Base-by-base conservation (phyloP, 1,140 invertebrate species). In the Pachypeltis micranthus region DNA sequence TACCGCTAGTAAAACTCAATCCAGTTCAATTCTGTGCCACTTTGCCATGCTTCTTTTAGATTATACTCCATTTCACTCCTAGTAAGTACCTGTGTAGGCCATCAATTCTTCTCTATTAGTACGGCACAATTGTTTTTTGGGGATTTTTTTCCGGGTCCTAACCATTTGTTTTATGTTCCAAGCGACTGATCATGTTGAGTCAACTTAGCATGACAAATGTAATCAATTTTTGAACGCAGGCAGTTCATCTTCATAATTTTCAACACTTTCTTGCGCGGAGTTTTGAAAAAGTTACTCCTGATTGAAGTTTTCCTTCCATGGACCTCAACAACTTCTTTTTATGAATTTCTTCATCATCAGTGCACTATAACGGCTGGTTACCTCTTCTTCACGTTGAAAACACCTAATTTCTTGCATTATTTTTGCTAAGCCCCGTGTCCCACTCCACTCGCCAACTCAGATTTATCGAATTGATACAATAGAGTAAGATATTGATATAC, bases 271-370 rank as follows among this genome's bases (percentile, higher is more conserved):
- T 59, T 59, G 34, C 23, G 23, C 16, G 57, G 57, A 28, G 57
- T 59, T 59, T 27, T 26, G 26, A 27, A 59, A 29, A 59, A 59
- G n/a, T 59, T 59, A 27, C 57, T 59, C 24, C 29, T 59, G n/a
- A 59, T 14, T 10, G 57, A 27, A 10, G 26, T 59, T 59, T 59
- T 59, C 25, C 57, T 28, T 59, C 29, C 29, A 39, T 59, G 57
- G 19, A 27, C n/a, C 25, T 39, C 34, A 39, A n/a, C 31, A 16
- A 29, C n/a, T 31, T 59, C 19, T 21, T 34, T 27, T 28, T 2
- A 29, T 4, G 23, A 4, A 3, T 21, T 10, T 4, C 47, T 21
- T 51, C 47, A n/a, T n/a, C n/a, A n/a, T n/a, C n/a, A n/a, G n/a
- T n/a, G n/a, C n/a, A n/a, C n/a, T n/a, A n/a, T n/a, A n/a, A n/a